A percentile compares a stretch with the other conserved stretches of the same genome.
Evolutionary conservation across 2,113 vertebrate species (phyloP).

Genomic region (Entelurus aequoreus): DNA sequence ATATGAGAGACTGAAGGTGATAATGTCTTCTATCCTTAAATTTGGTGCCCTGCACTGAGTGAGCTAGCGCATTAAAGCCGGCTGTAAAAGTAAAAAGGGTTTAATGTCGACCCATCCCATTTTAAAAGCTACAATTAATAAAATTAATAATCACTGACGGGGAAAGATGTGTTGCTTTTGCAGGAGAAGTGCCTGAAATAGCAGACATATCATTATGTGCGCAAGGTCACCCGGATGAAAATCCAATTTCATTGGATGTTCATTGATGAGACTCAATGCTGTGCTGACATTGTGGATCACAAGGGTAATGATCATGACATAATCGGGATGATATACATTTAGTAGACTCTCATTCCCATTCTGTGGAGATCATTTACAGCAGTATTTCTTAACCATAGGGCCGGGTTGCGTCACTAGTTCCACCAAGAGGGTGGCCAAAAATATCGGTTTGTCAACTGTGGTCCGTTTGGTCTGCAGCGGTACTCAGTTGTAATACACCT

Average conservation of each 20-base stretch:
- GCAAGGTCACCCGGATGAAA: slow-evolving; percentile 47
- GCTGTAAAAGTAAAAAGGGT: slow-evolving; percentile 20
- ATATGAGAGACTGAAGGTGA: background rate
- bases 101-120: slow-evolving; percentile 38
- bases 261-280: slow-evolving; percentile 48
- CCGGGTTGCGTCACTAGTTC: no score
- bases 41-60: background rate
- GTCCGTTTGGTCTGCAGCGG: no score
- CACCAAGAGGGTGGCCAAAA: no score
- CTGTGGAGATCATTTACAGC: background rate
- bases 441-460: no score
- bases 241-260: slow-evolving; percentile 43
- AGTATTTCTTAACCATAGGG: no score
- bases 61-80: background rate
- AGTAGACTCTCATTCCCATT: slow-evolving; percentile 26
- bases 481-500: no score
- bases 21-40: background rate
- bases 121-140: slow-evolving; percentile 47
- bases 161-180: slow-evolving; percentile 38
- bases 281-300: slow-evolving; percentile 38
- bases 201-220: slow-evolving; percentile 16
- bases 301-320: slow-evolving; percentile 48
- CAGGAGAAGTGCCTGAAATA: slow-evolving; percentile 27
- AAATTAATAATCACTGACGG: slow-evolving; percentile 50
- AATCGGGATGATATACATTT: slow-evolving; percentile 33